Evolutionary conservation across 2,797 vertebrate genomes (phyloP).

Genomic region (Parauchenoglanis punctatus): DNA sequence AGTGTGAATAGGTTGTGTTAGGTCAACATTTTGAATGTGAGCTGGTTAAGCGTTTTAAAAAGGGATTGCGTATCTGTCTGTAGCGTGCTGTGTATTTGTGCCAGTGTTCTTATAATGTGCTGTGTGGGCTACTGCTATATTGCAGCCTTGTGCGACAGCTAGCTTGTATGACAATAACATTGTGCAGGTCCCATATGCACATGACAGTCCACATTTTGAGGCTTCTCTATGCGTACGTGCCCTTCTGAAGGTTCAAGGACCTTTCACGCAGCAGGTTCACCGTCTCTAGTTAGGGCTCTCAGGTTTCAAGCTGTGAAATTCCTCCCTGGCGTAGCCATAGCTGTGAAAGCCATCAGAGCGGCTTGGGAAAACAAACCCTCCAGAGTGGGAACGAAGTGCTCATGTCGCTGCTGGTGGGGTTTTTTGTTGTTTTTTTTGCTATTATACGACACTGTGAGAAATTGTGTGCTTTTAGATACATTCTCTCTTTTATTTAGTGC

Average conservation of each 20-base stretch:
- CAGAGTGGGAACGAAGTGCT: constrained; percentile 61
- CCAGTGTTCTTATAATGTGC: background rate
- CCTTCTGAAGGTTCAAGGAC: constrained; percentile 67
- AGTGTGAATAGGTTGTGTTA: background rate
- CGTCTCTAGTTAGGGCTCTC: constrained; percentile 68
- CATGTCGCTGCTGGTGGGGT: background rate
- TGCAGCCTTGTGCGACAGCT: background rate
- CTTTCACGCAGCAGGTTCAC: constrained; percentile 67
- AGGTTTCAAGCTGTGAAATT: constrained; percentile 76
- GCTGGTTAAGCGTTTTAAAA: background rate
- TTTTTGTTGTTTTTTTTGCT: constrained; percentile 38
- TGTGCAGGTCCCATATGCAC: background rate
- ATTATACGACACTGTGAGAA: constrained; percentile 42
- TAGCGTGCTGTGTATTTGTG: background rate
- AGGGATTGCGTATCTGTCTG: background rate
- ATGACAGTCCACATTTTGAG: background rate
- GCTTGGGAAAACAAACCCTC: constrained; percentile 77
- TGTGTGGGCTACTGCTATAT: background rate
- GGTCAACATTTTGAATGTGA: background rate
- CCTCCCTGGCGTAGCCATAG: constrained; percentile 72
- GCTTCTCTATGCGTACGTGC: constrained; percentile 51
- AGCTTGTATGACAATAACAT: background rate
- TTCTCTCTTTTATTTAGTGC: constrained; percentile 20
- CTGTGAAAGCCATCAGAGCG: constrained; percentile 78
- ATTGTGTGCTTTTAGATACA: background rate